phyloP scores from a whole-genome alignment of 2,888 invertebrate genomes.

The Ctenicera cuprea region DNA sequence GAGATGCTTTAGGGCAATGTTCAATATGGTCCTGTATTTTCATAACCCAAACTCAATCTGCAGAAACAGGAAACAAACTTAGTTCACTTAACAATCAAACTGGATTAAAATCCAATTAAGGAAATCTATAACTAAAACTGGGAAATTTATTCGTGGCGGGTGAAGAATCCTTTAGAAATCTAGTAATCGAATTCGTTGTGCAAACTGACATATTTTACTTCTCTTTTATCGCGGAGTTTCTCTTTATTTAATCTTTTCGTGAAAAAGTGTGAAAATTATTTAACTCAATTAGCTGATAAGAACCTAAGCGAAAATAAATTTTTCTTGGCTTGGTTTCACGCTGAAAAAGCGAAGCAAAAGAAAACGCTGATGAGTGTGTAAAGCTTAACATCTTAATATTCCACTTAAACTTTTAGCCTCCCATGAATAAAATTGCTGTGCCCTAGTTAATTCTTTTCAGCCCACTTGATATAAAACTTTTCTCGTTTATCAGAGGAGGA shows the following conservation, averaged over 20 bases:
- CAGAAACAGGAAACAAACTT: slow-evolving; percentile 38
- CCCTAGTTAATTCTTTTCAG: slow-evolving; percentile 21
- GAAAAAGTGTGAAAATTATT: background rate
- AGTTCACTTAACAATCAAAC: slow-evolving; percentile 47
- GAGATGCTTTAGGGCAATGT: slow-evolving; percentile 26
- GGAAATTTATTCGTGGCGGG: slow-evolving; percentile 37
- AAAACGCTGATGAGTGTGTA: slow-evolving; percentile 19
- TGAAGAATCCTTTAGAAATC: slow-evolving; percentile 37
- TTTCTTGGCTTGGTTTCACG: background rate
- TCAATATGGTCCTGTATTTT: slow-evolving; percentile 34
- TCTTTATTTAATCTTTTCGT: background rate
- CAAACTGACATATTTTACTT: slow-evolving; percentile 31
- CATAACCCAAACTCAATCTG: slow-evolving; percentile 39
- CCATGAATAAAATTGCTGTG: slow-evolving; percentile 15
- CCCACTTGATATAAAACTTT: slow-evolving; percentile 21
- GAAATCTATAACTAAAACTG: slow-evolving; percentile 46
- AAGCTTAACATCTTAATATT: slow-evolving; percentile 25
- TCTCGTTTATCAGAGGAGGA: slow-evolving; percentile 14
- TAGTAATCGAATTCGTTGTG: slow-evolving; percentile 38
- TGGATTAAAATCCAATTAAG: slow-evolving; percentile 49
- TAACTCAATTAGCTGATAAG: slow-evolving; percentile 5
- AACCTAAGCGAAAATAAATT: background rate
- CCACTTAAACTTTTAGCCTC: slow-evolving; percentile 12
- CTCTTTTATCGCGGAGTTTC: background rate
- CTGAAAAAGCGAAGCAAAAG: slow-evolving; percentile 8